Base-by-base conservation (phyloP, 2,797 vertebrate genomes). In the Centropyge bicolor region DNA sequence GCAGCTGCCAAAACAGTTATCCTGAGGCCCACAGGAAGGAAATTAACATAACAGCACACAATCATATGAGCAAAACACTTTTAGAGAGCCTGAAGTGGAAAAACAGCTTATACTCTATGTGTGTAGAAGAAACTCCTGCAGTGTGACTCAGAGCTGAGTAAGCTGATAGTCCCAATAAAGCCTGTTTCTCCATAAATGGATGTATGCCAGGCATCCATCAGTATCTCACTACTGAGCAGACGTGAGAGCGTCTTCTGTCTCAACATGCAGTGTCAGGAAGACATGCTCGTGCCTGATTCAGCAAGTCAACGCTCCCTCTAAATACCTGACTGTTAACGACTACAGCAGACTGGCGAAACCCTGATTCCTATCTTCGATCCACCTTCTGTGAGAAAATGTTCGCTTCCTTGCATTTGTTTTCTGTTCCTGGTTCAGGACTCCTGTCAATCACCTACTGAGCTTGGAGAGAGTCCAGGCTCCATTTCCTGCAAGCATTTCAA, bases 61-160 rank as follows among this genome's bases (percentile, higher is more conserved):
- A 16, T 12, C 38, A 35, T 27, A 10, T 4, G 22, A 76, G 40
- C 46, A 22, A 36, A 63, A 78, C 59, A 46, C 31, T 46, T 38
- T 68, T 22, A 55, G 12, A 69, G 36, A 65, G 43, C 35, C 66
- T 41, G 35, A 61, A 48, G 41, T 62, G 71, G 65, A 45, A 64
- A 71, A 63, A 38, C 22, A 1, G 41, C 2, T 22, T 6, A 24
- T 20, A 16, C 17, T 66, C 41, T 10, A 8, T 10, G 35, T 68
- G 31, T 84, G 69, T 27, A 19, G 7, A 17, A 14, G 27, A 43
- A 45, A 56, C 24, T 54, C 70, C 52, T 48, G 65, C 48, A 52
- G 54, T 13, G 46, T 86, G 86, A 83, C 81, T 88, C 88, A 85
- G 72, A 69, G 62, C 36, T 62, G 46, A 67, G 52, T 70, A 22